Evolutionary conservation across 2,113 vertebrate species (phyloP).

Genomic region (Hydrochoerus hydrochaeris): DNA sequence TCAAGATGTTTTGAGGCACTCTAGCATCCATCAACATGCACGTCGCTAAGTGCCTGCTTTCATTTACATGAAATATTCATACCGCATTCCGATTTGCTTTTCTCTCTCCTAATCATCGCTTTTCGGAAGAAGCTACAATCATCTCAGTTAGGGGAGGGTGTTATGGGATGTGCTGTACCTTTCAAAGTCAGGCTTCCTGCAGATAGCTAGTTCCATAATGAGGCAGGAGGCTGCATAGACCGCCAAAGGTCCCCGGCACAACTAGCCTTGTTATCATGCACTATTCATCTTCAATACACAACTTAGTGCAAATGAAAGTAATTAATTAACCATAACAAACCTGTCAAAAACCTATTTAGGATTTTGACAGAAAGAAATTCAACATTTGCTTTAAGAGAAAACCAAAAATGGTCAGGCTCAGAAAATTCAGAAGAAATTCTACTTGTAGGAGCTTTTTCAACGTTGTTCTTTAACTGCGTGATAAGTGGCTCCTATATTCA

Average conservation of each 20-base stretch:
- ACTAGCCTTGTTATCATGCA: conserved; percentile 84
- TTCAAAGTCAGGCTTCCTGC: conserved; percentile 91
- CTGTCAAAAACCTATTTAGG: conserved; percentile 86
- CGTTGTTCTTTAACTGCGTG: conserved; percentile 67
- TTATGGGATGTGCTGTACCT: conserved; percentile 91
- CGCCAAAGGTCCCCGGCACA: conserved; percentile 88
- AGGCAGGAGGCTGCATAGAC: conserved; percentile 88
- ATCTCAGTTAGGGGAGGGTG: conserved; percentile 93
- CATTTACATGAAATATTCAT: conserved; percentile 99
- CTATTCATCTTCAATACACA: conserved; percentile 85
- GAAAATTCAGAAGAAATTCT: conserved; percentile 67
- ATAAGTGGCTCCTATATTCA: conserved; percentile 71
- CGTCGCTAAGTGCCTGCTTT: conserved; percentile 97
- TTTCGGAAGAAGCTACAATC: conserved; percentile 97
- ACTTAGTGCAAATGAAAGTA: conserved; percentile 88
- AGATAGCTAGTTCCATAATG: conserved; percentile 91
- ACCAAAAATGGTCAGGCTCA: conserved; percentile 70
- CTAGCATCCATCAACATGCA: conserved; percentile 96
- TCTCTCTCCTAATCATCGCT: conserved; percentile 97
- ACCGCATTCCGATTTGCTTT: conserved; percentile 96
- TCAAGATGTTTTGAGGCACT: conserved; percentile 95
- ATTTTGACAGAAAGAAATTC: conserved; percentile 84
- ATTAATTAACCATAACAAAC: conserved; percentile 88
- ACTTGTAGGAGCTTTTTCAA: conserved; percentile 30
- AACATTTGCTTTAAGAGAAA: conserved; percentile 77